Evolutionary conservation across 2,888 invertebrate genomes (phyloP), one percentile per base, ranked within the genome.

Genomic region (Lasius fuliginosus): DNA sequence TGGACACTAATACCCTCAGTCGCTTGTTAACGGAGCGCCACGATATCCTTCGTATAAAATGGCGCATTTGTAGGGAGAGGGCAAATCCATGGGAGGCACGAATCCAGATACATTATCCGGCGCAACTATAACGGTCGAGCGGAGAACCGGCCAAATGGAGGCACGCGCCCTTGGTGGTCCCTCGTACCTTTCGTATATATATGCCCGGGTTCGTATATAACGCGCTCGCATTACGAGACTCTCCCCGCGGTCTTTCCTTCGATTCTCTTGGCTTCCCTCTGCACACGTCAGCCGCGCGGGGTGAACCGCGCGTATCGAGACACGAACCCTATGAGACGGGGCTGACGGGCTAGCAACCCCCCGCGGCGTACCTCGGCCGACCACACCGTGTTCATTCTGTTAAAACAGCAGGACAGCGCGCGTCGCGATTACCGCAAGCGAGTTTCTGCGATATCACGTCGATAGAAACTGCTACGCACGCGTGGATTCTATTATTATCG

Each of bases 61-160:
- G 69, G 27, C 40, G 18, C 27, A 4, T 76, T 12, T 12, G 42
- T 11, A 27, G 62, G 58, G 58, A 79, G 58, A 79, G 62, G 49
- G 33, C 83, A 79, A 53, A 81, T 83, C 85, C 71, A 73, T 79
- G 82, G 89, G 87, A 85, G 89, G 89, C 85, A 83, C 65, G 83
- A 90, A 90, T 89, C 90, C 86, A 86, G 89, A 90, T 86, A 89
- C 87, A 90, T 90, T 90, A 90, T 90, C 86, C 87, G 81, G 49
- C 83, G 84, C 84, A 71, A 73, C 68, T 82, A 89, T 90, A 90
- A 90, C 85, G 87, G 82, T 71, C 60, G 77, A 46, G 53, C 36
- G 64, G 84, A 79, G 86, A 90, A 88, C 86, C 90, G 36, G 65
- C 74, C 79, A 90, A 90, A 90, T 87, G 87, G 90, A 90, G 83